These are phyloP conservation scores for Aphrocallistes beatrix DNA, from an alignment of 37 sponge, comb jelly and placozoan species.

Conservation along the genomic window DNA sequence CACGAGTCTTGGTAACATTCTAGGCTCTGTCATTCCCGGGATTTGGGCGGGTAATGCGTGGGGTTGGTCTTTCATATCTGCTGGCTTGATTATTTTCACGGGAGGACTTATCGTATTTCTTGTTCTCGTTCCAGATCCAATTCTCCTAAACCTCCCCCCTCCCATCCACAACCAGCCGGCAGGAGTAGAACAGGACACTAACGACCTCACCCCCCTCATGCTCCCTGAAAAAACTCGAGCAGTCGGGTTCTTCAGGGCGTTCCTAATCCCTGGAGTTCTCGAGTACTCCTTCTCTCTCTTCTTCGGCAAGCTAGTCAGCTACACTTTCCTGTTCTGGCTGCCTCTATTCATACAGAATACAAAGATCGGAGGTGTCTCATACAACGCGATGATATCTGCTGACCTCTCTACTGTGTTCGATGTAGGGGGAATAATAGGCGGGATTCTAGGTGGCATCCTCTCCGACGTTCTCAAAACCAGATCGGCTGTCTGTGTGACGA, in stretches of 20 bases:
- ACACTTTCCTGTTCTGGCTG: constrained; percentile 82
- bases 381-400: background rate
- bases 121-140: background rate
- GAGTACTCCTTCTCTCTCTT: constrained; percentile 78
- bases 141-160: background rate
- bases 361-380: background rate
- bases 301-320: constrained; percentile 71
- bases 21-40: constrained; percentile 78
- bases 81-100: constrained; percentile 10
- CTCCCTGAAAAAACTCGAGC: background rate
- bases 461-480: constrained; percentile 51
- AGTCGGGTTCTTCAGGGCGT: constrained; percentile 20
- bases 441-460: constrained; percentile 37
- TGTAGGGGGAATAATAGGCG: constrained; percentile 31
- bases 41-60: constrained; percentile 43
- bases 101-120: constrained; percentile 7
- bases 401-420: background rate
- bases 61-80: constrained; percentile 32
- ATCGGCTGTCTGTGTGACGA: constrained; percentile 33
- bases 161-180: background rate
- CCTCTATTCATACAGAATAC: constrained; percentile 43
- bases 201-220: background rate
- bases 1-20: constrained; percentile 87
- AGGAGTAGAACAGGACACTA: background rate
- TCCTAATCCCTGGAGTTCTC: constrained; percentile 53